Evolutionary conservation across 2,113 vertebrate species (phyloP), one percentile per base, ranked within the genome.

Genomic region (Mionectes macconnelli): DNA sequence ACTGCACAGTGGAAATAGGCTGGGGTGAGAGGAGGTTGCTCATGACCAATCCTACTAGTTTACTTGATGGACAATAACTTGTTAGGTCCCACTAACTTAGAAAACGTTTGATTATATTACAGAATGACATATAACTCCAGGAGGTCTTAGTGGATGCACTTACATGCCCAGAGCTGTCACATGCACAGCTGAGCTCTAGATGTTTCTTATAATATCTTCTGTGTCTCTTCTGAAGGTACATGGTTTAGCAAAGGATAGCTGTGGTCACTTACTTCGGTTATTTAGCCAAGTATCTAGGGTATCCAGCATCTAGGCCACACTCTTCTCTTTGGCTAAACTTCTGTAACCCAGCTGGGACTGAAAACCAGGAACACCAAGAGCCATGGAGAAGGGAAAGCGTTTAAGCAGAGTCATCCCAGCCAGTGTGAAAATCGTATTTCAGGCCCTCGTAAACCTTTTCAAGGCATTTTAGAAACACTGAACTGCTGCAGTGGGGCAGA

Each of bases 371-470:
- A 37, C 11, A 20, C 10, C 24, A 31, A 86, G 53, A 59, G 49
- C 44, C 50, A 16, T 70, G 6, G 19, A 62, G 49, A 80, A 70
- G 50, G 59, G 60, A 80, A 90, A 62, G 55, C 24, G 16, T 76
- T 82, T 78, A 86, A 81, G 75, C 30, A 14, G 82, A 69, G 83
- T 77, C 44, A 60, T 70, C 35, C 20, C 67, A 77, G 84, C 33
- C 20, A 19, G 80, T 74, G 83, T 96, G 93, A 91, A 94, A 88
- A 79, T 78, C 59, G 33, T 31, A 24, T 73, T 88, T 94, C 28
- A 90, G 87, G 68, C 59, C 56, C 77, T 92, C 16, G 3, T 97
- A 97, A 97, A 96, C 30, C 20, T 67, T 93, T 85, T 91, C 52
- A 76, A 92, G 86, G 50, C 55, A 52, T 94, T 96, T 84, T 93